phyloP scores from a whole-genome alignment of 2,113 vertebrate genomes.

The Xiphophorus maculatus region DNA sequence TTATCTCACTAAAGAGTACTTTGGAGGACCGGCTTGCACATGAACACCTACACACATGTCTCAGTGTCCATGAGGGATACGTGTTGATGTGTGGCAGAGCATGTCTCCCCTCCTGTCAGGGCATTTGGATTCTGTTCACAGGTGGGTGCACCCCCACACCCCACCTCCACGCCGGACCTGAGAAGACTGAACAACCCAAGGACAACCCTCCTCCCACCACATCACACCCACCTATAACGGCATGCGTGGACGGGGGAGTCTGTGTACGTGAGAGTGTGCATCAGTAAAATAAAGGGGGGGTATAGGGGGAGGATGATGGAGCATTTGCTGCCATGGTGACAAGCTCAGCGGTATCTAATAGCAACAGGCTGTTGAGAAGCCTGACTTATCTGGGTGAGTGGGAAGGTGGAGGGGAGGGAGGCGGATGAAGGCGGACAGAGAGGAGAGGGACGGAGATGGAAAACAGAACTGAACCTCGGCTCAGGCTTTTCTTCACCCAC shows the following conservation, averaged over 20 bases:
- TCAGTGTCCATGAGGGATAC: neutral
- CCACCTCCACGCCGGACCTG: slow-evolving; percentile 42
- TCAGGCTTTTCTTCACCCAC: slow-evolving; percentile 11
- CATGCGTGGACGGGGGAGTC: slow-evolving; percentile 9
- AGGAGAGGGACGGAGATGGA: slow-evolving; percentile 22
- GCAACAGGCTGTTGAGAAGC: slow-evolving; percentile 76
- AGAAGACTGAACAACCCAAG: slow-evolving; percentile 49
- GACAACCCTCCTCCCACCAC: slow-evolving; percentile 43
- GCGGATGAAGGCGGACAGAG: neutral
- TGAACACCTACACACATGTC: neutral
- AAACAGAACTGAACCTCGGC: slow-evolving; percentile 26
- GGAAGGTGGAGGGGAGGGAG: slow-evolving; percentile 4
- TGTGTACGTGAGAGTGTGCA: slow-evolving; percentile 22
- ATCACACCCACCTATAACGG: slow-evolving; percentile 29
- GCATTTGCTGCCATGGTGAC: slow-evolving; percentile 82
- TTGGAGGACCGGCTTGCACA: neutral
- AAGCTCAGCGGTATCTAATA: slow-evolving; percentile 79
- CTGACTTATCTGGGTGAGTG: slow-evolving; percentile 37
- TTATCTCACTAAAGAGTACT: neutral
- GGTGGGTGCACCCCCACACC: slow-evolving; percentile 16
- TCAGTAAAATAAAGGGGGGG: slow-evolving; percentile 38
- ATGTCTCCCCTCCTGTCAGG: slow-evolving; percentile 6
- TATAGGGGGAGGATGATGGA: slow-evolving; percentile 63
- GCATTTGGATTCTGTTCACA: slow-evolving; percentile 59
- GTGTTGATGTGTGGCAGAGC: neutral